Evolutionary conservation across 2,113 vertebrate species (phyloP).

Genomic region (Stomatorhinus ivindoensis): DNA sequence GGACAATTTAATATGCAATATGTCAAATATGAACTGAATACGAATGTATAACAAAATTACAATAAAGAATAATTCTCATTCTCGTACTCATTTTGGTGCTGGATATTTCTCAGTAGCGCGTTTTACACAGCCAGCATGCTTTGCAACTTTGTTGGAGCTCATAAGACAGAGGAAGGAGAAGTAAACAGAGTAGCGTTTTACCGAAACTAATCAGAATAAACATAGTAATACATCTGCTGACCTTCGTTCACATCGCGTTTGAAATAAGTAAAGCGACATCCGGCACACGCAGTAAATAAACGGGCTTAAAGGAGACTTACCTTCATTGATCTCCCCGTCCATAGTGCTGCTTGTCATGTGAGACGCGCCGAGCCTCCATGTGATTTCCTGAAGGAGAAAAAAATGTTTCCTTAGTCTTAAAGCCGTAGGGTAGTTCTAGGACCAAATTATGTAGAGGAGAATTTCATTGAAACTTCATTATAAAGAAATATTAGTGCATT

Average conservation of each 20-base stretch:
- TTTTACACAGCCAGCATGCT: neutral
- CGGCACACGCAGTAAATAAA: neutral
- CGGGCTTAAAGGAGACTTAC: slow-evolving; percentile 37
- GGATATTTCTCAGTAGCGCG: neutral
- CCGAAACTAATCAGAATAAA: neutral
- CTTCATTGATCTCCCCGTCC: slow-evolving; percentile 67
- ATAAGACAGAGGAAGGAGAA: neutral
- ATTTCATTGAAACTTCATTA: neutral
- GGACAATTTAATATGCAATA: neutral
- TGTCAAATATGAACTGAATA: neutral
- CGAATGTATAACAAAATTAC: neutral
- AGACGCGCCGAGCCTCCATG: slow-evolving; percentile 61
- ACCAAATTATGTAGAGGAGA: neutral
- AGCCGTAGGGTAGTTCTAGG: slow-evolving; percentile 43
- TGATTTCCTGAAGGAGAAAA: slow-evolving; percentile 61
- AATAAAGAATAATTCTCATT: neutral
- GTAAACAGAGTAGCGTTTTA: neutral
- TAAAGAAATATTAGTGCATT: neutral
- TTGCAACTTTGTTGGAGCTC: neutral
- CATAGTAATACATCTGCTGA: neutral
- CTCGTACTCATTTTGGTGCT: neutral
- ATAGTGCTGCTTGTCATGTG: slow-evolving; percentile 65
- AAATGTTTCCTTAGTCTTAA: slow-evolving; percentile 52
- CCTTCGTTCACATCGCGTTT: neutral
- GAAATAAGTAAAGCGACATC: neutral